Conservation (phyloP, 2,113 vertebrate genomes). For the Lucifuga dentata region DNA sequence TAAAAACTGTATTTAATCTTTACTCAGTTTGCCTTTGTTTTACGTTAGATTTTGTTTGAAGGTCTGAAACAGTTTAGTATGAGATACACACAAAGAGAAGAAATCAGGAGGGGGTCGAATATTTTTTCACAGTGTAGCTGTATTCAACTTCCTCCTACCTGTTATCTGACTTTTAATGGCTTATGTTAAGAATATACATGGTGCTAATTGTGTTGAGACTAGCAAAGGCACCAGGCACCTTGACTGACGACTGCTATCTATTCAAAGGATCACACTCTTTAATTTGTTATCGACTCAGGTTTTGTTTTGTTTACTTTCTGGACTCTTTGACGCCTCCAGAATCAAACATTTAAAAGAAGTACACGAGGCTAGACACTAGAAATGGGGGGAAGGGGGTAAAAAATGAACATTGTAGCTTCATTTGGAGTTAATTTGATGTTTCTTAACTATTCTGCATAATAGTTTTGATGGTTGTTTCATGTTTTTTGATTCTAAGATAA, state of each 20-base stretch:
- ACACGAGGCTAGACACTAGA: constrained; percentile 14
- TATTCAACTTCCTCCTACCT: constrained; percentile 3
- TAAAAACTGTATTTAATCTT: no score
- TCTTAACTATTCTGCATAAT: background rate
- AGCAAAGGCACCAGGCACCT: constrained; percentile 36
- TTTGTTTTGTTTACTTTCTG: constrained; percentile 47
- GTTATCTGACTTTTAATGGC: constrained; percentile 8
- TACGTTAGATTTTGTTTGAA: no score
- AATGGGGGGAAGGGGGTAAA: background rate
- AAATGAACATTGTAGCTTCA: background rate
- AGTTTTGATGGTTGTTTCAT: background rate
- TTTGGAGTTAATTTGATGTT: constrained; percentile 1
- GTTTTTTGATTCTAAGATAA: no score
- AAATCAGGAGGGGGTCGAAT: no score
- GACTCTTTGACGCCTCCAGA: constrained; percentile 21
- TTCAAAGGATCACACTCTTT: constrained; percentile 72
- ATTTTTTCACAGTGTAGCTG: no score
- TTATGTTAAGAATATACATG: constrained; percentile 19
- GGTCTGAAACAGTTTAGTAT: no score
- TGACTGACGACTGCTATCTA: constrained; percentile 40
- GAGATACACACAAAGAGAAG: no score
- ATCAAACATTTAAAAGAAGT: constrained; percentile 49
- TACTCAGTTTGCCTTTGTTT: no score
- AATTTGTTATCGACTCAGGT: constrained; percentile 76
- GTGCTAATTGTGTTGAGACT: constrained; percentile 75